Base-by-base conservation (phyloP, 92 coral and sea anemone species). In the Umimayanthus chanpuru region DNA sequence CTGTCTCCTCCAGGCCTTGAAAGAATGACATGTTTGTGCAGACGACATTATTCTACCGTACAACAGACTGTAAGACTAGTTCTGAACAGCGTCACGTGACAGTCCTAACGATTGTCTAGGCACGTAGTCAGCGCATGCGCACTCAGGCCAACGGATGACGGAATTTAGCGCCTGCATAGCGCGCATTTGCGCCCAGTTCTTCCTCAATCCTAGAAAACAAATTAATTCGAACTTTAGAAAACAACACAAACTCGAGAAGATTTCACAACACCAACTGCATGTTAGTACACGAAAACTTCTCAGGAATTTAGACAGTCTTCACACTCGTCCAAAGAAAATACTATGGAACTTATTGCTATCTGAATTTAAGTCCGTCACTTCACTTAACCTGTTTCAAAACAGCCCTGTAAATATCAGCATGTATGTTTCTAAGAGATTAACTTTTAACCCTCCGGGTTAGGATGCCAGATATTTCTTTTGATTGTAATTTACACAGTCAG, bases 181-280 rank as follows among this genome's bases (percentile, higher is more conserved):
- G 92, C 21, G 99, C 99, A 79, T 80, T 88, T 39, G 91, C 93
- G 12, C 99, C 99, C 20, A 97, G 93, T 77, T 97, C 99, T 81
- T 97, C 96, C 77, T 97, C 99, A 77, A 95, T 97, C 92, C 99
- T 97, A 66, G 28, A 73, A 58, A 18, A 18, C 28, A 36, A 6
- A 58, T 6, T 43, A 73, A 25, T 9, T 44, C 2, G 2, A 88
- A 66, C n/a, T 20, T 65, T 61, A 61, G 72, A 29, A 61, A 39
- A 30, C 20, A 6, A 61, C 15, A 32, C 29, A 4, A 75, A 84
- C 73, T 32, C 15, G 56, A 53, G 47, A 30, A 25, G 11, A 26
- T 41, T 36, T 26, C 79, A 75, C 40, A 73, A 73, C 30, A 75
- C 5, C 14, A 75, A 75, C 79, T 12, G 15, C 2, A 41, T 75